Base-by-base conservation (phyloP, 1,140 invertebrate genomes). In the Penaeus chinensis region DNA sequence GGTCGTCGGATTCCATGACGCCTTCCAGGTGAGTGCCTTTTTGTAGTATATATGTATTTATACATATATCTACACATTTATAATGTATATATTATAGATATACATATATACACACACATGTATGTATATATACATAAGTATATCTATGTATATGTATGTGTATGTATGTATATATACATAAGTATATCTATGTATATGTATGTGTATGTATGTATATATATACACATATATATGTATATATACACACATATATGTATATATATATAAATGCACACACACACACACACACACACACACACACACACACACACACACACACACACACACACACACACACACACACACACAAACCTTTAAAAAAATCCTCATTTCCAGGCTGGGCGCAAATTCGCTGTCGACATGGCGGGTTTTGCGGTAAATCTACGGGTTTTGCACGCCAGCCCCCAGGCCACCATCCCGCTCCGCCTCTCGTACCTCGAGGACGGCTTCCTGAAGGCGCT, bases 401-500 rank as follows among this genome's bases (percentile, higher is more conserved):
- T 97, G 96, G 96, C 96, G 54, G 96, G 96, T 0, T 97, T 97
- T 93, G 96, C 96, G 13, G 94, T 97, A 4, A 96, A 95, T 92
- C 74, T 87, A 24, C 42, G 81, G 1, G n/a, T 87, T 27, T 10
- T 88, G 37, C 92, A 93, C 91, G 94, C 94, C 2, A 82, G 93
- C 27, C 91, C 79, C 19, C 93, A 94, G 85, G 95, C 95, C 5
- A 93, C 93, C 89, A 95, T 95, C 94, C 95, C 94, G 18, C 95
- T 93, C 91, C 95, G 93, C 89, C 93, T 95, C 61, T 96, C 95
- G 19, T 95, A 95, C 91, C 95, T 96, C 90, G 96, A 97, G 92
- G 95, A 96, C 89, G 93, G 93, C 60, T 96, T 97, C 91, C 92
- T 97, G 18, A 92, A 93, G 37, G 94, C 94, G 89, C 92, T 96